Percentiles rank a stretch among this genome's conserved stretches.
These are phyloP conservation scores for Rugalucina vietnamica DNA, from an alignment of 2,888 invertebrate genomes.

Conservation along the genomic window DNA sequence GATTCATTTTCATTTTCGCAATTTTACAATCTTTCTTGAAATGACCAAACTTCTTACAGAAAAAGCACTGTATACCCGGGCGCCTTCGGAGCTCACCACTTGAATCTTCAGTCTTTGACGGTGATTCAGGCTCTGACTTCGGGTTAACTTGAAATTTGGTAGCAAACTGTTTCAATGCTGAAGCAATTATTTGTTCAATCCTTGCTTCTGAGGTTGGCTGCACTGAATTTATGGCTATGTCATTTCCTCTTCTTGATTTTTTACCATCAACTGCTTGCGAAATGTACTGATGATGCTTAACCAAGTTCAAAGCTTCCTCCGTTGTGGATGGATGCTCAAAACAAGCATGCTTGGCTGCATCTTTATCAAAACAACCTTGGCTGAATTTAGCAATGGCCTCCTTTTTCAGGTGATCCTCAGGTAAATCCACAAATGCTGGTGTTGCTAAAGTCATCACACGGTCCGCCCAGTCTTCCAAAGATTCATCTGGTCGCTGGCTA, in stretches of 20 bases:
- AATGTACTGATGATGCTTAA: conserved; percentile 41
- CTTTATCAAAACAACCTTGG: conserved; percentile 43
- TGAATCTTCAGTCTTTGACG: too few species aligned
- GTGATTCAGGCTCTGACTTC: too few species aligned
- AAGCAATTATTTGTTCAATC: not conserved
- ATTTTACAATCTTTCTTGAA: not conserved
- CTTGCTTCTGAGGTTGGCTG: not conserved
- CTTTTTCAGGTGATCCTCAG: conserved; percentile 21
- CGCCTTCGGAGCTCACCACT: too few species aligned
- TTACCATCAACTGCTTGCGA: conserved; percentile 39
- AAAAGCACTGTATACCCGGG: not conserved
- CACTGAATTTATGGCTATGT: not conserved
- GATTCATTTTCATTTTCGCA: not conserved
- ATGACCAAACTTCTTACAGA: not conserved
- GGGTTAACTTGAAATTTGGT: not conserved
- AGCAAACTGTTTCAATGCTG: not conserved
- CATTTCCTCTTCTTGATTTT: not conserved
- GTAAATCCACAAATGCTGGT: conserved; percentile 41
- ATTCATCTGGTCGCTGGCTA: too few species aligned
- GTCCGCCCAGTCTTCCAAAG: conserved; percentile 41
- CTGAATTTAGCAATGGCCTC: conserved; percentile 45
- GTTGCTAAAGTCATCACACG: conserved; percentile 41
- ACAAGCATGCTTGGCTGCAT: too few species aligned
- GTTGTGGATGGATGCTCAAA: conserved; percentile 26
- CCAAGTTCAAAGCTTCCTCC: conserved; percentile 28